Conservation (phyloP, 2,888 invertebrate species). For the Strigamia crassipes region DNA sequence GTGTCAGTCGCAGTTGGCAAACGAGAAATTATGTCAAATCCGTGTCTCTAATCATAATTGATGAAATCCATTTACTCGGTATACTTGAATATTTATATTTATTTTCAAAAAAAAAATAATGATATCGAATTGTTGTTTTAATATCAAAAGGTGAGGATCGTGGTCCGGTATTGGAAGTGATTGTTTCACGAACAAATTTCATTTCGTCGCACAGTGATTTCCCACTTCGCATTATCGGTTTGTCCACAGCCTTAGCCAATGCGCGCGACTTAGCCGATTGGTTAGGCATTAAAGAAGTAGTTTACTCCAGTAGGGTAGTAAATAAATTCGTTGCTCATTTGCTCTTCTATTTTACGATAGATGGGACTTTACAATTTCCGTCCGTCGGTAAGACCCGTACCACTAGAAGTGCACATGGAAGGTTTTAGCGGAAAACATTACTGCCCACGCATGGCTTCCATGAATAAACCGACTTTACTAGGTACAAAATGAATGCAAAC, state of each 20-base stretch:
- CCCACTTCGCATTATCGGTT: constrained; percentile 84
- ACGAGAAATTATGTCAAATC: constrained; percentile 87
- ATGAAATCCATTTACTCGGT: constrained; percentile 96
- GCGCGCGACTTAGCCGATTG: constrained; percentile 95
- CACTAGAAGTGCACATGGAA: constrained; percentile 88
- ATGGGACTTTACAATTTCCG: constrained; percentile 96
- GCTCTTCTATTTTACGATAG: constrained; percentile 55
- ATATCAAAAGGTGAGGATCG: constrained; percentile 63
- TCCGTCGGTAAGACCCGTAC: constrained; percentile 96
- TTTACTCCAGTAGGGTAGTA: not conserved
- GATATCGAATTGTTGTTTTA: constrained; percentile 60
- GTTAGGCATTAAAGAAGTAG: constrained; percentile 74
- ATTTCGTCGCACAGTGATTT: constrained; percentile 86
- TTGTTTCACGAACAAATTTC: constrained; percentile 95
- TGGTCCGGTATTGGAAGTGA: constrained; percentile 82
- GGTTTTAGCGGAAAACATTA: constrained; percentile 98
- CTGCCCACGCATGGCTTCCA: constrained; percentile 98
- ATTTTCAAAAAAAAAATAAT: too few relatives aligned
- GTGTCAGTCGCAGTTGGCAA: constrained; percentile 97
- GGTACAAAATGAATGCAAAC: constrained; percentile 59
- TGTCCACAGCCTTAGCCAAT: constrained; percentile 97
- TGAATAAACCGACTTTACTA: constrained; percentile 98
- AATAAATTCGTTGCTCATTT: constrained; percentile 29
- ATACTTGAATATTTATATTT: constrained; percentile 63
- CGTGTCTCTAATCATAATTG: constrained; percentile 91